Conservation (phyloP, 2,888 invertebrate genomes). For the Caenorhabditis virilis region DNA sequence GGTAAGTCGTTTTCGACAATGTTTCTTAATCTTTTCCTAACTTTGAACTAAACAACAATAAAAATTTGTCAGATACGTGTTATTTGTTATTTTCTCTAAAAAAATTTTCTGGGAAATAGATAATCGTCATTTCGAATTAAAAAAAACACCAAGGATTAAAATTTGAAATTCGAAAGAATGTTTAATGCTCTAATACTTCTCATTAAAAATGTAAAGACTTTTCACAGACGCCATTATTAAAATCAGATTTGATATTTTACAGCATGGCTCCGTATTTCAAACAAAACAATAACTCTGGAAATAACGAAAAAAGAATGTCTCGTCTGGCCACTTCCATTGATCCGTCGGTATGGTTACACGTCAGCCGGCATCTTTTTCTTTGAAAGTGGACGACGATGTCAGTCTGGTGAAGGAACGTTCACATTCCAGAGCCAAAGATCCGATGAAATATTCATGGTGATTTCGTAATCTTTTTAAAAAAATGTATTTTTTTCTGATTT, state of each 20-base stretch:
- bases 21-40: no score
- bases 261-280: slow-evolving; percentile 55
- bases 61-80: no score
- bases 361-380: slow-evolving; percentile 65
- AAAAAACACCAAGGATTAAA: no score
- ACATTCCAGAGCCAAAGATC: slow-evolving; percentile 65
- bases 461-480: background rate
- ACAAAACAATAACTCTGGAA: slow-evolving; percentile 49
- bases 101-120: no score
- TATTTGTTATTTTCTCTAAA: no score
- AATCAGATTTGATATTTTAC: slow-evolving; percentile 14
- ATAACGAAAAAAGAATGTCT: slow-evolving; percentile 50
- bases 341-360: slow-evolving; percentile 65
- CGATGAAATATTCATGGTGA: slow-evolving; percentile 62
- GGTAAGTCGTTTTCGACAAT: no score
- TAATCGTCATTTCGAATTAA: no score
- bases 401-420: slow-evolving; percentile 65
- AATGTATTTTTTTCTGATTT: slow-evolving; percentile 1
- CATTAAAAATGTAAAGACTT: no score
- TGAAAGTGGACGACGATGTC: slow-evolving; percentile 63
- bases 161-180: no score
- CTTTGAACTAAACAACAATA: no score
- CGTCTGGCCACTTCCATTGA: slow-evolving; percentile 60
- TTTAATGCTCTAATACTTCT: no score
- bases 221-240: no score